Evolutionary conservation across 2,888 invertebrate genomes (phyloP), one percentile per base, ranked within the genome.

Genomic region (Gandaritis pyraliata): DNA sequence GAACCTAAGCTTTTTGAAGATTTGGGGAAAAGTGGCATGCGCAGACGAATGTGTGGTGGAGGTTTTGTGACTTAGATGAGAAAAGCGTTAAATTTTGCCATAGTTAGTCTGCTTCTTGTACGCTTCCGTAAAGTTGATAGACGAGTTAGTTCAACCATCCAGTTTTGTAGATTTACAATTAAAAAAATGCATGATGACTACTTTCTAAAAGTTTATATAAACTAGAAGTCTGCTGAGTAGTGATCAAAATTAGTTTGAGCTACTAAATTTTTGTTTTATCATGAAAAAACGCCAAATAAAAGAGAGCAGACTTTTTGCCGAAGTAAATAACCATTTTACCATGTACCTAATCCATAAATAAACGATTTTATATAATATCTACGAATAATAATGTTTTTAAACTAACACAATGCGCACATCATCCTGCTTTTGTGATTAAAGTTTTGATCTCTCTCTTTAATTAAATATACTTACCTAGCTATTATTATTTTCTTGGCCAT

Each of bases 41-140:
- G 81, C 83, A 80, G 74, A 80, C 72, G 74, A 70, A 74, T 72
- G 74, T 82, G 77, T 84, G 91, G 91, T 90, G 89, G 82, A 81
- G 90, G 90, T 86, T 82, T 81, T 83, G 82, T 81, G 81, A 82
- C 76, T 79, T 79, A 81, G 77, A 78, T 75, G 76, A 78, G 74
- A 78, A 77, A 78, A 80, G 71, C 69, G 69, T 70, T 68, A 81
- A 77, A 80, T 85, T 85, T 86, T 81, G 87, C 83, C 81, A 86
- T 83, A 83, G 81, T 74, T 85, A 85, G 81, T 75, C 66, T 73
- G 89, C 90, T 90, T 90, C 76, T 84, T 87, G 80, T 86, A 83
- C 79, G 88, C 89, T 89, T 90, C 74, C 81, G 76, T 83, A 84
- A 82, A 83, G 77, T 86, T 79, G 71, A 79, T 85, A 86, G 86